Evolutionary conservation across 2,797 vertebrate species (phyloP).

Genomic region (Amazonetta brasiliensis): DNA sequence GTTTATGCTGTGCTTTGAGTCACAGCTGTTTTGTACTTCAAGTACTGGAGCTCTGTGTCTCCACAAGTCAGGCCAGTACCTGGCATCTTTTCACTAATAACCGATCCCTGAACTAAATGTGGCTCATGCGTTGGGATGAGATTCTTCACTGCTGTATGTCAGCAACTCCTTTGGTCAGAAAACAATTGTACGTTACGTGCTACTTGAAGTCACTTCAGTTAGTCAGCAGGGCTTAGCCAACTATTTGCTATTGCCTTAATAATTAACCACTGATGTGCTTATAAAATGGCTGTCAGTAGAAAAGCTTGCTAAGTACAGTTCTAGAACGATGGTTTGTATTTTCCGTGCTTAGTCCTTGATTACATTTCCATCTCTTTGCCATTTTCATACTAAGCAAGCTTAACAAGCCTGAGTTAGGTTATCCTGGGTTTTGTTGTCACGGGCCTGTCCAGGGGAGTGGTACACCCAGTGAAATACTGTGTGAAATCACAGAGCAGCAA

Average conservation of each 20-base stretch:
- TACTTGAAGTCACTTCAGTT: not conserved
- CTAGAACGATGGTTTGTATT: fast-evolving
- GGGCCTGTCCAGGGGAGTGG: not conserved
- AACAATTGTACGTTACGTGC: not conserved
- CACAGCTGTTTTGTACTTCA: not conserved
- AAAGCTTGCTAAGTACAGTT: not conserved
- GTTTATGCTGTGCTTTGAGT: not conserved
- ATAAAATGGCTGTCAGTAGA: not conserved
- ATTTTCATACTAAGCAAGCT: not conserved
- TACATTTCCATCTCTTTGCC: not conserved
- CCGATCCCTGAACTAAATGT: not conserved
- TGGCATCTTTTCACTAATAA: fast-evolving
- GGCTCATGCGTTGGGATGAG: not conserved
- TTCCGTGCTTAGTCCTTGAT: not conserved
- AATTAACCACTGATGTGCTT: not conserved
- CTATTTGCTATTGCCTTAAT: not conserved
- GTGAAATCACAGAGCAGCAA: not conserved
- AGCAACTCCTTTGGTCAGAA: not conserved
- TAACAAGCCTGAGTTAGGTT: not conserved
- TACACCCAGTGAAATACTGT: too few species aligned
- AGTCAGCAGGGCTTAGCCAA: not conserved
- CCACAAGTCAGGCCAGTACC: not conserved
- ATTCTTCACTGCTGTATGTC: too few species aligned
- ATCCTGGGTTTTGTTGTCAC: too few species aligned
- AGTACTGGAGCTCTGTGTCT: not conserved